Base-by-base conservation (phyloP, 2,797 vertebrate species). In the Knipowitschia caucasica region DNA sequence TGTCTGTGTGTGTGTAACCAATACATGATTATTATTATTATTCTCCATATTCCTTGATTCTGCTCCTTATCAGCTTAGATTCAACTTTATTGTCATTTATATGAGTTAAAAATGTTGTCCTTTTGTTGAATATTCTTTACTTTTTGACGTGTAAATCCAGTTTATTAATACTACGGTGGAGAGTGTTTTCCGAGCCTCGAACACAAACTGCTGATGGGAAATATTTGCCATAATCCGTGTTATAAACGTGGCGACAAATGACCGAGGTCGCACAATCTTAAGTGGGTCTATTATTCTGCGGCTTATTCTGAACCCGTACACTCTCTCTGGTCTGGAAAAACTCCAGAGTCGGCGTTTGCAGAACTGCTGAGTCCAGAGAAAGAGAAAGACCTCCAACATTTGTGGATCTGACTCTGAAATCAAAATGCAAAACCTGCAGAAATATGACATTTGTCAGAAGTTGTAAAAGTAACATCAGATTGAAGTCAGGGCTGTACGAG, bases 331-430 rank as follows among this genome's bases (percentile, higher is more conserved):
- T 76, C 74, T 76, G 80, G 69, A 53, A 53, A 75, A 77, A 35
- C 23, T 75, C 73, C 65, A 72, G n/a, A n/a, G 26, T 69, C 62
- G 56, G 67, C 54, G 45, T 73, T 62, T 70, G 44, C 60, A 54
- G 51, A 66, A 75, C 49, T 56, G 67, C 71, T 75, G 69, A 78
- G 57, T 51, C 59, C 47, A 65, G 50, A 65, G 45, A 70, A 77
- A 75, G 73, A 57, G 57, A 36, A 66, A 44, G 56, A 35, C 53
- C 42, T 50, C 44, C 30, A 62, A 50, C n/a, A 77, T 58, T 52
- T 6, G 15, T 27, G 8, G 17, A 59, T 20, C 40, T 65, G 69
- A 50, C 26, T 67, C n/a, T 50, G 59, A 73, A 69, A 63, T 75
- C 62, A 70, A 74, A 75, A 59, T 64, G 61, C 45, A 58, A 70